Evolutionary conservation across 2,797 vertebrate species (phyloP), one percentile per base, ranked within the genome.

Genomic region (Iguana delicatissima): DNA sequence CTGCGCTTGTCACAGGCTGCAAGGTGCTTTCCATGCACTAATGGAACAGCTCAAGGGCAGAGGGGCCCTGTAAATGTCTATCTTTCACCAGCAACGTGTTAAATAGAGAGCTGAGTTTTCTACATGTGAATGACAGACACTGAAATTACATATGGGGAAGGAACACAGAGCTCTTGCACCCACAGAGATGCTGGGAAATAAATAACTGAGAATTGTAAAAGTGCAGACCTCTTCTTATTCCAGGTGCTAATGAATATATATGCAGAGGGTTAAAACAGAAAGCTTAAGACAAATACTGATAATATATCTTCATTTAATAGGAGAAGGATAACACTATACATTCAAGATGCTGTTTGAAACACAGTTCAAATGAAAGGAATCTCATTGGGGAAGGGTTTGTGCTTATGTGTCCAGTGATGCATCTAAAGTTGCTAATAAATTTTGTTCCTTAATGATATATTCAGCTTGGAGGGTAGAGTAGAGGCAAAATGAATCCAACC

Each of bases 41-140:
- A 99, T 99, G 98, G 98, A 99, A 99, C 98, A 99, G 98, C 98
- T 99, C 98, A 99, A 99, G 99, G 99, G 98, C 99, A 99, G 97
- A 98, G 96, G 96, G 97, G 96, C 97, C 96, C 97, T 97, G 97
- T 97, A 97, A 97, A 97, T 96, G 97, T 97, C 97, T 97, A 89
- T 97, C 97, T 98, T 97, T 97, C 97, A 95, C 97, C 97, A 97
- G 95, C 96, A 96, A 94, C 91, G 46, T 95, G 95, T 97, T 97
- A 97, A 97, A 97, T 95, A 97, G 96, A 98, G 97, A 97, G 96
- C 96, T 96, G 96, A 96, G 96, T 94, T 97, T 97, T 97, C 96
- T 95, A 94, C 96, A 93, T 96, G 96, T 96, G 97, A 97, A 97
- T 97, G 97, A 96, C 97, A 97, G 96, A 96, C 96, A 85, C 95